Percentiles rank a stretch among this genome's conserved stretches.
Conservation (phyloP, 1,140 invertebrate genomes). For the Anagrus nilaparvatae region DNA sequence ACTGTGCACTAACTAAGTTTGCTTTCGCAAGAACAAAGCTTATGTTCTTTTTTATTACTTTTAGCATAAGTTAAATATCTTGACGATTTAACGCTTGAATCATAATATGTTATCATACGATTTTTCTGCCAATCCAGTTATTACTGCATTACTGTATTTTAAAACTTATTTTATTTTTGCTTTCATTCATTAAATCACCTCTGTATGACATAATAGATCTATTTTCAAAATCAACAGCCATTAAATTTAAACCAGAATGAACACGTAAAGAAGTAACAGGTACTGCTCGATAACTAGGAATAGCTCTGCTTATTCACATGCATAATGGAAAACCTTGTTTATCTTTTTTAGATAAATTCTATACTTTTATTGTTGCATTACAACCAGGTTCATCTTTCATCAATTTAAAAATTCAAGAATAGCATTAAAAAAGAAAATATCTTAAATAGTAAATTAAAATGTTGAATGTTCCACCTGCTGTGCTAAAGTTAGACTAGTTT, state of each 20-base stretch:
- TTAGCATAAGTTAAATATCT: no score
- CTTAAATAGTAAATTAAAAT: constrained; percentile 73
- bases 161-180: constrained; percentile 65
- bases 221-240: constrained; percentile 82
- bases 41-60: no score
- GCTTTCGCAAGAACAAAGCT: no score
- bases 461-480: constrained; percentile 71
- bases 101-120: no score
- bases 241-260: constrained; percentile 70
- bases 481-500: constrained; percentile 57
- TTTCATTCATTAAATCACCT: constrained; percentile 67
- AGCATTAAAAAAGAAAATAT: constrained; percentile 36
- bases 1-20: no score
- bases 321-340: constrained; percentile 63
- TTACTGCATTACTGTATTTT: constrained; percentile 49
- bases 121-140: constrained; percentile 76
- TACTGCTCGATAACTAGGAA: constrained; percentile 52
- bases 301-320: constrained; percentile 57
- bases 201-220: constrained; percentile 72
- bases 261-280: constrained; percentile 66
- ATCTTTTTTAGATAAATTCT: constrained; percentile 68
- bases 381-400: constrained; percentile 73
- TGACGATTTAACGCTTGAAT: no score
- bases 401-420: neutral
- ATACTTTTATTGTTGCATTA: constrained; percentile 82